These are phyloP conservation scores for Drosophila paracracens DNA, from an alignment of 2,888 invertebrate genomes.

Conservation along the genomic window DNA sequence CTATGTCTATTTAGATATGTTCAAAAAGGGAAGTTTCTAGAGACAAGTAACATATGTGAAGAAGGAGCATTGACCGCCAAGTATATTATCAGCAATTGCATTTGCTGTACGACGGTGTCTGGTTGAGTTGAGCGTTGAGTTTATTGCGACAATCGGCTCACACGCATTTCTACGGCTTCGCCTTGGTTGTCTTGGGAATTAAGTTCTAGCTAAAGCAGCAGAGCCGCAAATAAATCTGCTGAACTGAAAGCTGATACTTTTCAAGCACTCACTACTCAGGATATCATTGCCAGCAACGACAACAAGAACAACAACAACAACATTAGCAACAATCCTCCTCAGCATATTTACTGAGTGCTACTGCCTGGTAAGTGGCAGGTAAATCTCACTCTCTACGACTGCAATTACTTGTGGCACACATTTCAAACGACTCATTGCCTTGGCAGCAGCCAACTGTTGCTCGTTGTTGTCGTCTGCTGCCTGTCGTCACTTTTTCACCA, in stretches of 20 bases:
- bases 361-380: slow-evolving; percentile 28
- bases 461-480: slow-evolving; percentile 14
- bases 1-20: not conserved
- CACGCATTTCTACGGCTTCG: slow-evolving; percentile 62
- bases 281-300: slow-evolving; percentile 21
- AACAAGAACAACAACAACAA: not conserved
- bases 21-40: not conserved
- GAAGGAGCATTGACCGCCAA: slow-evolving; percentile 39
- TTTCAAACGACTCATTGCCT: slow-evolving; percentile 4
- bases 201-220: slow-evolving; percentile 28
- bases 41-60: not conserved
- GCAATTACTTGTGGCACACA: slow-evolving; percentile 12
- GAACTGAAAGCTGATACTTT: slow-evolving; percentile 63
- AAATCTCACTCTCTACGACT: slow-evolving; percentile 23
- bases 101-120: slow-evolving; percentile 12
- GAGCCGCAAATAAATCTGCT: slow-evolving; percentile 52
- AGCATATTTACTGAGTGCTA: slow-evolving; percentile 1
- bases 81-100: slow-evolving; percentile 27
- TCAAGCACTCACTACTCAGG: slow-evolving; percentile 29
- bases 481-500: slow-evolving; percentile 57
- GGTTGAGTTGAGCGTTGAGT: slow-evolving; percentile 25
- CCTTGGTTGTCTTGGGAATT: slow-evolving; percentile 35
- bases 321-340: slow-evolving; percentile 1
- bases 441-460: slow-evolving; percentile 57
- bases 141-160: slow-evolving; percentile 60